Base-by-base conservation (phyloP, 2,888 invertebrate species). In the Oithona nana region DNA sequence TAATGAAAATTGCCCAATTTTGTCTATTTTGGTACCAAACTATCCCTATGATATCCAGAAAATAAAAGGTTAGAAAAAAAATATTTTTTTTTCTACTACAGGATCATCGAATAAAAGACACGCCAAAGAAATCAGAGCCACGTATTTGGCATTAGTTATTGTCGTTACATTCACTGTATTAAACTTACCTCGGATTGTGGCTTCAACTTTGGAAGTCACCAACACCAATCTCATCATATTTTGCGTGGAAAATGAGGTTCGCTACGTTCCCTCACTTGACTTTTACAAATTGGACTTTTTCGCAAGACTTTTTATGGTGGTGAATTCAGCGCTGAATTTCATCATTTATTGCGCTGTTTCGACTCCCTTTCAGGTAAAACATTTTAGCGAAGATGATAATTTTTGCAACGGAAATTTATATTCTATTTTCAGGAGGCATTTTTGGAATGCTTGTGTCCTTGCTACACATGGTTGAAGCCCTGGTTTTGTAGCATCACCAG, bases 221-320 rank as follows among this genome's bases (percentile, higher is more conserved):
- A 20, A 54, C 54, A 54, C 54, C 3, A 20, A 54, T 26, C 54
- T 54, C 54, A 54, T 54, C 54, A 54, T 54, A 4, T 26, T 24
- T 26, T 54, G 54, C 54, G 26, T 54, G 22, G 54, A 54, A 54
- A 54, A 54, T 26, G 26, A 54, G 24, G 26, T 26, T 16, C 20
- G 26, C 20, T 54, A 54, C 54, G 26, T 54, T 26, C 54, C 54
- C 3, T 54, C 54, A 3, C 20, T 54, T 20, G 26, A 26, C 54
- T 54, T 54, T 11, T 54, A 54, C 24, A 54, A 54, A 26, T 26
- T 54, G 24, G 54, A 54, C 26, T 54, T 54, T 26, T 20, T 54
- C 24, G 54, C 54, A 3, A 20, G 54, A 26, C 24, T 54, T 24
- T 26, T 54, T 16, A 54, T 54, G 54, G 54, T 54, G 24, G 26